Evolutionary conservation across 2,113 vertebrate genomes (phyloP), one percentile per base, ranked within the genome.

Genomic region (Pangasianodon hypophthalmus): DNA sequence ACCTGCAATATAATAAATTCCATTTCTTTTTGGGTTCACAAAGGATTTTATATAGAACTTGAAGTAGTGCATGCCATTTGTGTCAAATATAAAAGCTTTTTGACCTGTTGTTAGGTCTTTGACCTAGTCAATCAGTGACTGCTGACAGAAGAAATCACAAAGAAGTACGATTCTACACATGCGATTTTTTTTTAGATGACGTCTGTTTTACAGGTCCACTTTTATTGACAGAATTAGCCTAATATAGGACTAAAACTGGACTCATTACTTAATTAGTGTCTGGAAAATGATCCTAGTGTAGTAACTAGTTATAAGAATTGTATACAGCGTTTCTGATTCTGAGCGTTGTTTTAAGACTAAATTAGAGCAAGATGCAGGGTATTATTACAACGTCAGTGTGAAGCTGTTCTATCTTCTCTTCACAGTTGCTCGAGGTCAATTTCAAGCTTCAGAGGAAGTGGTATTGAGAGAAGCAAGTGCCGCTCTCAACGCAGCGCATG

Each of bases 401-500:
- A 87, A 79, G 46, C 64, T 46, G 16, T 88, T 92, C 88, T 92
- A 71, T 85, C 85, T 91, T 81, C 85, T 90, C 92, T 71, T 75
- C 91, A 93, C 94, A 95, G 93, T 94, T 94, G 93, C 90, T 92
- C 71, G 93, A 95, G 94, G 94, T 94, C 94, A 93, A 93, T 93
- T 92, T 86, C 56, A 24, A 93, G 75, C 86, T 90, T 91, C 85
- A 94, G 93, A 95, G 96, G 95, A 96, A 95, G 95, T 95, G 94
- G 93, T 92, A 87, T 44, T 67, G 84, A 92, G 92, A 92, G 85
- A 90, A 93, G 91, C 92, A 91, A 90, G 87, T 87, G 83, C 81
- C 85, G 64, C 69, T 87, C 92, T 90, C 92, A 92, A 89, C 88
- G 54, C 54, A 79, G 29, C 32, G 86, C 80, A 92, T 94, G 94